A percentile compares a stretch with the other conserved stretches of the same genome.
These are phyloP conservation scores for Gambusia holbrooki DNA, from an alignment of 2,113 vertebrate species.

Conservation along the genomic window DNA sequence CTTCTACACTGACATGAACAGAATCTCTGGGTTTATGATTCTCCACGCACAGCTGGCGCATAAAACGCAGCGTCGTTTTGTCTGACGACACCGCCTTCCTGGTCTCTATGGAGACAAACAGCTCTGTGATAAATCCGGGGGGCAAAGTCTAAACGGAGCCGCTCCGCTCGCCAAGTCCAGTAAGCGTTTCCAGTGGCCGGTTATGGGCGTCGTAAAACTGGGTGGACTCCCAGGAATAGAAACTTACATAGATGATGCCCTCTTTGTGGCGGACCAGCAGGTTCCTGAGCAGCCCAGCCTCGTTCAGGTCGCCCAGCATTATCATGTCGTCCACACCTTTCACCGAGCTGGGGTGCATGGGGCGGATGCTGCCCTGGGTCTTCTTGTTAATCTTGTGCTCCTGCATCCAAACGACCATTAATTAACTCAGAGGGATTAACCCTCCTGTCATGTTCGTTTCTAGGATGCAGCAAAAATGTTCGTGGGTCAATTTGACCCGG, in stretches of 20 bases:
- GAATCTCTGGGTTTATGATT: constrained; percentile 10
- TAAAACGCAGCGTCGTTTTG: constrained; percentile 32
- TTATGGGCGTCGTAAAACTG: constrained; percentile 63
- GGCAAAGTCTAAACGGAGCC: constrained; percentile 70
- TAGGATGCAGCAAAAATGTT: too few species aligned
- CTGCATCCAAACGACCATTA: constrained; percentile 65
- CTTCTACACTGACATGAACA: neutral
- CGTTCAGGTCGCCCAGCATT: constrained; percentile 88
- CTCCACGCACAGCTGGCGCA: constrained; percentile 29
- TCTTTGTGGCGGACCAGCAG: constrained; percentile 92
- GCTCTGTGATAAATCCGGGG: constrained; percentile 58
- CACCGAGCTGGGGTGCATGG: constrained; percentile 91
- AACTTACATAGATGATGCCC: constrained; percentile 92
- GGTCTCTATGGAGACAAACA: constrained; percentile 71
- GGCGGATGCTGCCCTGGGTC: constrained; percentile 73
- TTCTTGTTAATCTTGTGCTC: constrained; percentile 86
- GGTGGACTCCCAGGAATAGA: neutral
- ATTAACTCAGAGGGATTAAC: neutral
- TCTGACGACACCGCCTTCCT: constrained; percentile 54
- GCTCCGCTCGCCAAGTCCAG: neutral
- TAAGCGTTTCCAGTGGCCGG: constrained; percentile 42
- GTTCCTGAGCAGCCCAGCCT: constrained; percentile 94
- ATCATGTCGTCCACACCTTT: constrained; percentile 98
- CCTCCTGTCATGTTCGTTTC: too few species aligned
- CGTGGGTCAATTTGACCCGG: too few species aligned